These are phyloP conservation scores for Aix galericulata DNA, from an alignment of 2,113 vertebrate species.

Conservation along the genomic window DNA sequence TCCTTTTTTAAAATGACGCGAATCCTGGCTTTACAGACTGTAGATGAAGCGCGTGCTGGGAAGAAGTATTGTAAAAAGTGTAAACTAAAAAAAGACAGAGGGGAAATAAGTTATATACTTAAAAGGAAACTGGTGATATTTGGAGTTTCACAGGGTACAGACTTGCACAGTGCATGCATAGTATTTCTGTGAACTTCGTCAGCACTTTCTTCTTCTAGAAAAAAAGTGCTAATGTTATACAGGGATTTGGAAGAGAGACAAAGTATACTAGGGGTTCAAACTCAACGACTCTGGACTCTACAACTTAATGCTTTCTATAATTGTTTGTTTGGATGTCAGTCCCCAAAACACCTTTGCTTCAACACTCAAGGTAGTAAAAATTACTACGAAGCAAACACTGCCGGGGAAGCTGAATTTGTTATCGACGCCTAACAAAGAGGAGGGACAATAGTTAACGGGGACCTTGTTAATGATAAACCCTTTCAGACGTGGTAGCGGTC, in stretches of 20 bases:
- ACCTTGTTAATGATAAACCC: fast-evolving
- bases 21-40: fast-evolving
- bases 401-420: fast-evolving
- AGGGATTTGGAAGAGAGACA: neutral
- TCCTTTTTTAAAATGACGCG: fast-evolving
- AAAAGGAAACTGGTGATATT: neutral
- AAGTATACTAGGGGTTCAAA: neutral
- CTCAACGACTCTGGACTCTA: fast-evolving
- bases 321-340: fast-evolving
- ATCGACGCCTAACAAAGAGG: fast-evolving
- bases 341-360: fast-evolving
- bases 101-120: neutral
- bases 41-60: neutral
- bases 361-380: fast-evolving
- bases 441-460: fast-evolving
- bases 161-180: fast-evolving
- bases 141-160: fast-evolving
- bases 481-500: fast-evolving
- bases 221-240: fast-evolving
- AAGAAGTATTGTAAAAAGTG: fast-evolving
- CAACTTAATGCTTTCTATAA: fast-evolving
- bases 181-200: neutral
- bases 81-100: neutral
- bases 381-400: fast-evolving
- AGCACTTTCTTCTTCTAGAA: neutral